phyloP scores from a whole-genome alignment of 1,140 invertebrate species.

The Lethrus apterus region DNA sequence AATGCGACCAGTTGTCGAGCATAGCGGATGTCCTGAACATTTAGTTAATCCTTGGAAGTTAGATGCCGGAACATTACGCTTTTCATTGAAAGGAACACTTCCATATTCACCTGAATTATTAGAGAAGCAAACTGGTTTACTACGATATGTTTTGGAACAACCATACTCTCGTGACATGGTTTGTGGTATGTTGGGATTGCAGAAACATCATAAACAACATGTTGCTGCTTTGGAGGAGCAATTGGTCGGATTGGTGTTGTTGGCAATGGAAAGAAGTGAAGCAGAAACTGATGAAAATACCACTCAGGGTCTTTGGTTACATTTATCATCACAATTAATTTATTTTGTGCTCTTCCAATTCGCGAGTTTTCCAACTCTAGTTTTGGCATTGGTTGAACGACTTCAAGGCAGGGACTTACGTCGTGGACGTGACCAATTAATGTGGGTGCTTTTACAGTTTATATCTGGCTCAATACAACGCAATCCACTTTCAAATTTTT shows the following conservation, averaged over 20 bases:
- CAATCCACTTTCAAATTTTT: constrained; percentile 82
- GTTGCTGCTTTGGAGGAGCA: constrained; percentile 89
- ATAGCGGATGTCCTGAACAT: constrained; percentile 81
- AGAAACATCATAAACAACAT: constrained; percentile 85
- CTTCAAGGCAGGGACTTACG: constrained; percentile 54
- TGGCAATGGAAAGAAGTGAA: constrained; percentile 88
- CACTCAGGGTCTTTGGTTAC: constrained; percentile 83
- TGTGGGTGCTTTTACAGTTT: constrained; percentile 97
- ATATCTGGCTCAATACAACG: constrained; percentile 95
- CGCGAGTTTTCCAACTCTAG: constrained; percentile 87
- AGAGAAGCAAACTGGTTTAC: constrained; percentile 78
- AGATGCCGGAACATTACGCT: constrained; percentile 76
- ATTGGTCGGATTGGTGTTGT: constrained; percentile 82
- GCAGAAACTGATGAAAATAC: constrained; percentile 60
- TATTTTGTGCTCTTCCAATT: constrained; percentile 95
- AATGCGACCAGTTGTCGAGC: constrained; percentile 90
- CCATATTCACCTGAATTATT: constrained; percentile 87
- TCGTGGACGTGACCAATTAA: constrained; percentile 88
- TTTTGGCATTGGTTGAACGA: constrained; percentile 72
- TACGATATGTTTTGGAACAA: constrained; percentile 88
- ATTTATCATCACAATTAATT: constrained; percentile 90
- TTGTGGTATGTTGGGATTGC: constrained; percentile 86
- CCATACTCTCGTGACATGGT: constrained; percentile 96
- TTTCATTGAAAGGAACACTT: constrained; percentile 82
- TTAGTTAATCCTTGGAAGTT: constrained; percentile 88